Base-by-base conservation (phyloP, 2,888 invertebrate species). In the Omphaloscelis lunosa region DNA sequence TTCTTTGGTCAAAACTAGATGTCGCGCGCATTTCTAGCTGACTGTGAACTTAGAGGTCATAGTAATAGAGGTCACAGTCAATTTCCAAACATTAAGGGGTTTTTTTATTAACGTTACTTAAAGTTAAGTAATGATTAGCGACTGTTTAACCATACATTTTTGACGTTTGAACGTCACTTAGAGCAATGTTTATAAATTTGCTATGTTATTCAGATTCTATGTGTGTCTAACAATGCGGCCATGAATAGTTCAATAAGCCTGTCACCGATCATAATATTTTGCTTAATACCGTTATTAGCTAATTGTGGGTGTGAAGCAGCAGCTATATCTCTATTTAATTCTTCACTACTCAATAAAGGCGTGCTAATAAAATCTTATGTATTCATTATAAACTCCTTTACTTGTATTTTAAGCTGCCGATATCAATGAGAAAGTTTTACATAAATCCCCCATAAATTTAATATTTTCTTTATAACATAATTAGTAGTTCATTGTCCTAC, bases 401-500 rank as follows among this genome's bases (percentile, higher is more conserved):
- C 67, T 53, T 41, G 7, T 56, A 41, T 34, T 15, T 17, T 75
- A 70, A 75, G 53, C 59, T 80, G 53, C 20, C 58, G 56, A 34
- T 75, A 73, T 63, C 12, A 58, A 41, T 39, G 29, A 2, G 39
- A 56, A 23, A 66, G 23, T 61, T 80, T 82, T 45, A 62, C 69
- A 63, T 78, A 78, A 68, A 83, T 83, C 8, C 34, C 11, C 0
- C 58, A 65, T 48, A 72, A 65, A 76, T 62, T 51, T 12, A 34
- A 34, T 68, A 71, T 83, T 68, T 83, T 79, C 68, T 72, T 29
- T 72, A 80, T 72, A 80, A 80, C 61, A 73, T 70, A 59, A 83
- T 84, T 79, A 84, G 61, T 79, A 81, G 83, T 83, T 83, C 83
- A 83, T 83, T 81, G 85, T 85, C 83, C 83, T 85, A 71, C 72